phyloP scores from a whole-genome alignment of 2,888 invertebrate species.

The Alitta virens region DNA sequence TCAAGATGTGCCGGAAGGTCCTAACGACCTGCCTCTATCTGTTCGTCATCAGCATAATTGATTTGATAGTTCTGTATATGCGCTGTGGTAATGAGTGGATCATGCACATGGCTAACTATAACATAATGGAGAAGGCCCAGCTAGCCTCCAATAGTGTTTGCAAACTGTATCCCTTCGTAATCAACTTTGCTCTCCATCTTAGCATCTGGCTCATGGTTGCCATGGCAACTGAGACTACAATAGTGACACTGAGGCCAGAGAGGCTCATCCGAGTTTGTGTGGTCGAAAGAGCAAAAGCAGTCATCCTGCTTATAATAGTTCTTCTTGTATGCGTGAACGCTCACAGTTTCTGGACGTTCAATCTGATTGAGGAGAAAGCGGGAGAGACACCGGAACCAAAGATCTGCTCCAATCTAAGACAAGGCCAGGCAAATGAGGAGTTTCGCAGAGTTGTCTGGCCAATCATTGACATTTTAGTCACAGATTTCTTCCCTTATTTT shows the following conservation, averaged over 20 bases:
- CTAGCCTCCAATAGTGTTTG: conserved; percentile 47
- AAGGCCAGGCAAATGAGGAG: conserved; percentile 21
- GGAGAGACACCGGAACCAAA: conserved; percentile 21
- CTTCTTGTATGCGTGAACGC: conserved; percentile 49
- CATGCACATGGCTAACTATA: conserved; percentile 19
- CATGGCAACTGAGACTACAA: conserved; percentile 42
- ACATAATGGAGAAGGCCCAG: conserved; percentile 28
- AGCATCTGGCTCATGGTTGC: conserved; percentile 49
- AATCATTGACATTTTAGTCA: conserved; percentile 38
- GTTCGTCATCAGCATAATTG: conserved; percentile 37
- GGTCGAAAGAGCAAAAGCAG: conserved; percentile 45
- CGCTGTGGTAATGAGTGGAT: conserved; percentile 50
- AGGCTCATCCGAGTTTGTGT: conserved; percentile 44
- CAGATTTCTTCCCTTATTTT: conserved; percentile 40
- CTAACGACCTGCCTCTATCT: conserved; percentile 53
- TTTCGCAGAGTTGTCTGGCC: conserved; percentile 47
- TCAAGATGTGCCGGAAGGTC: conserved; percentile 38
- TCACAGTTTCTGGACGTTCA: conserved; percentile 54
- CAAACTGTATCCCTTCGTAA: conserved; percentile 48
- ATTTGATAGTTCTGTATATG: conserved; percentile 44
- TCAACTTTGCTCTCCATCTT: conserved; percentile 42
- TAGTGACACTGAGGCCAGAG: conserved; percentile 40
- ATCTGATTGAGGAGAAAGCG: conserved; percentile 31
- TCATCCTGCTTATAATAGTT: conserved; percentile 45
- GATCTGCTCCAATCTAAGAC: conserved; percentile 26